Conservation (phyloP, 2,797 vertebrate species). For the Sarcophilus harrisii region DNA sequence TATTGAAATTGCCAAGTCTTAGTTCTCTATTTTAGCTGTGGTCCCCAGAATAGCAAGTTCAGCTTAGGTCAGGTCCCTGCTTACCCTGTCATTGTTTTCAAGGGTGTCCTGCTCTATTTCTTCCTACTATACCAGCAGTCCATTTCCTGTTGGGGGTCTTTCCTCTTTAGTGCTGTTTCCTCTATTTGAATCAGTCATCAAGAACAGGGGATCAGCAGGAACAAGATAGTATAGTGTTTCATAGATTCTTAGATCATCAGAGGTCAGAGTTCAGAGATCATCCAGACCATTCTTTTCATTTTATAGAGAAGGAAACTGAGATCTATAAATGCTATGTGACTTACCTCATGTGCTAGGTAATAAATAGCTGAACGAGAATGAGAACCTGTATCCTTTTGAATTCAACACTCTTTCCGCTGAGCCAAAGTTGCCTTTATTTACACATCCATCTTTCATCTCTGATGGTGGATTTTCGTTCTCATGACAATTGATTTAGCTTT, state of each 20-base stretch:
- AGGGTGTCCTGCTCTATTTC: not conserved
- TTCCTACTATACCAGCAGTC: not conserved
- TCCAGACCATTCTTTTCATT: not conserved
- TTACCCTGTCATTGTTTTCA: not conserved
- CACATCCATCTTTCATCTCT: conserved; percentile 23
- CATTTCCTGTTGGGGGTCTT: not conserved
- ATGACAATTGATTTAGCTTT: conserved; percentile 44
- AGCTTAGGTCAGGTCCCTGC: fast-evolving
- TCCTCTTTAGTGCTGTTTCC: conserved; percentile 7
- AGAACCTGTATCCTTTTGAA: not conserved
- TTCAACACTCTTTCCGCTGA: not conserved
- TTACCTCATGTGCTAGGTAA: not conserved
- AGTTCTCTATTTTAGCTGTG: conserved; percentile 33
- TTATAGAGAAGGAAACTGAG: not conserved
- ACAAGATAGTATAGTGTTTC: not conserved
- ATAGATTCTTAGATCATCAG: not conserved
- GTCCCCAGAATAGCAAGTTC: not conserved
- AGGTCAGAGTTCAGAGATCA: not conserved
- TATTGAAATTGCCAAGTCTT: not conserved
- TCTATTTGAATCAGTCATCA: not conserved
- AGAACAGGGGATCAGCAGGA: not conserved
- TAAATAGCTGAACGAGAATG: not conserved
- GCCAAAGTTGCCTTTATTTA: not conserved
- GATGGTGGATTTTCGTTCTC: conserved; percentile 24
- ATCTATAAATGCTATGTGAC: not conserved